phyloP scores from a whole-genome alignment of 2,888 invertebrate species.

The Drosophila nr. perissopoda region DNA sequence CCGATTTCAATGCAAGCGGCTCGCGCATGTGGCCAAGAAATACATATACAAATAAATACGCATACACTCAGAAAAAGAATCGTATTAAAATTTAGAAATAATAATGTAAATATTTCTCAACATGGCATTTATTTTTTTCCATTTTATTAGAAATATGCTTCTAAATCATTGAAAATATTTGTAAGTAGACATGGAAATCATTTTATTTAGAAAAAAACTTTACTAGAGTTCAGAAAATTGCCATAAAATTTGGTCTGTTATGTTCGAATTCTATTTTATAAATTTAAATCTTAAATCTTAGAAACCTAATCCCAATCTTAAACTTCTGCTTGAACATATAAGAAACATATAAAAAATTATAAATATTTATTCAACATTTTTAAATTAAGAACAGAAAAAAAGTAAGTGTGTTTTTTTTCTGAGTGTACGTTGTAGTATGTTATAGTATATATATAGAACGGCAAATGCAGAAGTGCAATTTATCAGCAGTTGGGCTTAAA shows the following conservation, averaged over 20 bases:
- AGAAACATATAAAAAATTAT: constrained; percentile 2
- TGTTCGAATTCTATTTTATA: background rate
- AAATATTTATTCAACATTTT: background rate
- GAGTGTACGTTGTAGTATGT: background rate
- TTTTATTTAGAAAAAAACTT: background rate
- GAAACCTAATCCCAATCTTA: background rate
- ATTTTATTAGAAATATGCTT: background rate
- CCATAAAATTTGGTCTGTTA: no score
- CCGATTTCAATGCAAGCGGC: constrained; percentile 70
- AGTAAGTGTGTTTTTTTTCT: accelerated
- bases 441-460: constrained; percentile 25
- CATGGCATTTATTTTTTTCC: background rate
- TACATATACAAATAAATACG: constrained; percentile 9
- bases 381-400: background rate
- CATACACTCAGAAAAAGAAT: background rate
- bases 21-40: constrained; percentile 47
- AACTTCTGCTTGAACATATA: background rate
- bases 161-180: background rate
- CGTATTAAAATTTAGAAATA: background rate
- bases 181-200: background rate
- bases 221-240: background rate
- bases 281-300: background rate
- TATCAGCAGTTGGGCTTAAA: constrained; percentile 79
- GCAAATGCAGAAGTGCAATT: constrained; percentile 73
- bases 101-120: background rate